Evolutionary conservation across 2,113 vertebrate genomes (phyloP).

Genomic region (Tychaedon coryphoeus): DNA sequence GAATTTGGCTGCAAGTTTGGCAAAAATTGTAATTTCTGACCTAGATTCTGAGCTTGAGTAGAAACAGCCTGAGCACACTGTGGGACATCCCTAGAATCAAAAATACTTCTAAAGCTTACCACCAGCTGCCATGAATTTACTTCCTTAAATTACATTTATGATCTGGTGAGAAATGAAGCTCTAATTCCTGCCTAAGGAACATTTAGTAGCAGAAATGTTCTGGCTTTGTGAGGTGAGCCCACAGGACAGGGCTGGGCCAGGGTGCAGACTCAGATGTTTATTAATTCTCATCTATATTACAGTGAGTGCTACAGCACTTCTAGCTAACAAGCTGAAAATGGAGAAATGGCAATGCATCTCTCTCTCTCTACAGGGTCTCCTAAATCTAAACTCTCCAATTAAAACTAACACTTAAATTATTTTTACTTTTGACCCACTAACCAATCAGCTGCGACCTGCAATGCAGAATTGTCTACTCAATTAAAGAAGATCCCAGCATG

Average conservation of each 20-base stretch:
- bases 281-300: no score
- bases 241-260: not conserved
- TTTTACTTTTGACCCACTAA: no score
- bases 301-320: no score
- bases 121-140: constrained; percentile 83
- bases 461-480: no score
- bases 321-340: no score
- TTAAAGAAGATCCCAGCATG: no score
- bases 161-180: constrained; percentile 74
- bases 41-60: constrained; percentile 83
- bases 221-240: not conserved
- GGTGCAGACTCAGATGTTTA: not conserved
- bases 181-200: not conserved
- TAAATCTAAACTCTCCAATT: no score
- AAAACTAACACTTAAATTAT: no score
- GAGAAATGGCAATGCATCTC: no score
- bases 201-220: not conserved
- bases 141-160: constrained; percentile 79
- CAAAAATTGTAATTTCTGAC: not conserved
- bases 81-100: constrained; percentile 73
- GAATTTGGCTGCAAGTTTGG: not conserved
- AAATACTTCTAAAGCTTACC: constrained; percentile 73
- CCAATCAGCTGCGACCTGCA: no score
- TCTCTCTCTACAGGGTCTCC: no score
- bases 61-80: constrained; percentile 79